These are phyloP conservation scores for Galaxias olidus DNA, from an alignment of 2,797 vertebrate species.

Conservation along the genomic window DNA sequence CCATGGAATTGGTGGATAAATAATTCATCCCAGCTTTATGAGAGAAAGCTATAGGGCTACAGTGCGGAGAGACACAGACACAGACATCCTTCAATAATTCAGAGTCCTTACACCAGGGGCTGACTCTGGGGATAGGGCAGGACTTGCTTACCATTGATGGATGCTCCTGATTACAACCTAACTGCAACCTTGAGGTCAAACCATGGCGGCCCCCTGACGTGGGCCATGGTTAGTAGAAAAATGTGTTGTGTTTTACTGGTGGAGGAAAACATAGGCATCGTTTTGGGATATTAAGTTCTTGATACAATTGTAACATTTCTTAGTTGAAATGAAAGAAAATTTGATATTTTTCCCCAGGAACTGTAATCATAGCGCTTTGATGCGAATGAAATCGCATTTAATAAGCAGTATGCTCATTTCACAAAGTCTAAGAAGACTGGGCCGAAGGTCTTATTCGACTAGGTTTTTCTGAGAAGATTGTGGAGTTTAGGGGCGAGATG, in stretches of 20 bases:
- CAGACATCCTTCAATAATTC: constrained; percentile 39
- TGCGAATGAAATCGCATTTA: constrained; percentile 21
- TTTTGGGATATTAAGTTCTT: no score
- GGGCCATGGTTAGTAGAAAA: background rate
- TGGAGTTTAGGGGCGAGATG: constrained; percentile 50
- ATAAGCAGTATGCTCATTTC: constrained; percentile 57
- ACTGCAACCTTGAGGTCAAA: constrained; percentile 34
- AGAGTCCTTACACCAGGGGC: constrained; percentile 24
- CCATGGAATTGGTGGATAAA: constrained; percentile 47
- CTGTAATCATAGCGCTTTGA: constrained; percentile 35
- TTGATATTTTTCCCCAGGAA: constrained; percentile 27
- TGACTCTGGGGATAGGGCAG: background rate
- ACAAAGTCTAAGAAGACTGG: constrained; percentile 51
- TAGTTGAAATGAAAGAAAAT: constrained; percentile 34
- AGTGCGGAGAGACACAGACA: constrained; percentile 31
- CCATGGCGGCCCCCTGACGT: background rate
- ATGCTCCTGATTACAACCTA: constrained; percentile 21
- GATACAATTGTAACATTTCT: background rate
- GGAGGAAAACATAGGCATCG: no score
- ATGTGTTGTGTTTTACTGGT: background rate
- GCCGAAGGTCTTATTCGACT: constrained; percentile 50
- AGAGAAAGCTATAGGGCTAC: constrained; percentile 2
- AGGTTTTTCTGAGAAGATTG: constrained; percentile 49
- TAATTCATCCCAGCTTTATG: constrained; percentile 40
- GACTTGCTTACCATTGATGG: constrained; percentile 27